These are phyloP conservation scores for Archips crataeganus DNA, from an alignment of 2,888 invertebrate genomes.

Conservation along the genomic window DNA sequence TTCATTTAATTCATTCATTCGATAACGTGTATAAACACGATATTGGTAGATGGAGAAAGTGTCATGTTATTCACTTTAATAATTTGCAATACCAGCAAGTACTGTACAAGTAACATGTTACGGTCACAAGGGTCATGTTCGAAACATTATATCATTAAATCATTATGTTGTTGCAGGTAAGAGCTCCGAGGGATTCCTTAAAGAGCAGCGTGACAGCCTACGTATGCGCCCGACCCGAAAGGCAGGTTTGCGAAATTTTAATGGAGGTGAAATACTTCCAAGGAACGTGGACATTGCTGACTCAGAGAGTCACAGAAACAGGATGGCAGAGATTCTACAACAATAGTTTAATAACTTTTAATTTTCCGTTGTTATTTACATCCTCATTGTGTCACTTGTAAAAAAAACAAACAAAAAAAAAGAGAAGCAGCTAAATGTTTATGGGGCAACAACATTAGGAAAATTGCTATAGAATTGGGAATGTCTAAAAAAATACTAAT, in stretches of 20 bases:
- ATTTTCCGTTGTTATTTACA: neutral
- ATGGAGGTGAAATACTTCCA: neutral
- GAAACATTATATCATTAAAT: neutral
- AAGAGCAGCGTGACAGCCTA: neutral
- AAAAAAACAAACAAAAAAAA: too few relatives aligned
- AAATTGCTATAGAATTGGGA: too few relatives aligned
- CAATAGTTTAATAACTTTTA: neutral
- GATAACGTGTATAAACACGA: too few relatives aligned
- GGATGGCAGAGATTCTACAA: neutral
- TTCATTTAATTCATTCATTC: too few relatives aligned
- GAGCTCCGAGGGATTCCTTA: neutral
- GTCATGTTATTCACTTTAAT: neutral
- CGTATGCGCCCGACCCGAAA: neutral
- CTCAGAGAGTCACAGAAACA: neutral
- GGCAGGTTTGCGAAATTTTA: neutral
- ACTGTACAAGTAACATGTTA: neutral
- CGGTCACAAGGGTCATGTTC: neutral
- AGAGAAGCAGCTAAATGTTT: too few relatives aligned
- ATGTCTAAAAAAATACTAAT: too few relatives aligned
- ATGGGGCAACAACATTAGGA: too few relatives aligned
- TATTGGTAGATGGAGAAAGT: neutral
- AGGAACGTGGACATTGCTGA: neutral
- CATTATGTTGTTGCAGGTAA: constrained; percentile 9
- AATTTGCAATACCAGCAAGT: neutral
- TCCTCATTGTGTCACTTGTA: neutral